Conservation (phyloP, 2,888 invertebrate genomes). For the Lithodes maja region DNA sequence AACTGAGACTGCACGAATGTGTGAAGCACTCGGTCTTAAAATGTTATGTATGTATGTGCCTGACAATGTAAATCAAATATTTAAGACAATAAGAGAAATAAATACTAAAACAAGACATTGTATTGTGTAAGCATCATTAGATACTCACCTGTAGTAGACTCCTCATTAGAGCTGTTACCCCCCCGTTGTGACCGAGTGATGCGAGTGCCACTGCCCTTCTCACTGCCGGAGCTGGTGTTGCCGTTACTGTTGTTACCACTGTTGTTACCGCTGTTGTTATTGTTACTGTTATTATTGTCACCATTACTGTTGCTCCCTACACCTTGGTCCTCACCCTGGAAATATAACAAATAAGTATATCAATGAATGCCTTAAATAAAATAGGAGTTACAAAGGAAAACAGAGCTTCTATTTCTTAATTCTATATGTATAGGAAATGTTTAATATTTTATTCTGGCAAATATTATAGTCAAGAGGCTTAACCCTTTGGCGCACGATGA, state of each 20-base stretch:
- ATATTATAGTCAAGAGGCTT: no score
- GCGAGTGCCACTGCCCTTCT: constrained; percentile 69
- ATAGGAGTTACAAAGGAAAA: background rate
- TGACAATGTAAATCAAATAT: no score
- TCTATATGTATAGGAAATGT: no score
- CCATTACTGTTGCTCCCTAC: background rate
- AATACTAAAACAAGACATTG: background rate
- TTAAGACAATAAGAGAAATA: background rate
- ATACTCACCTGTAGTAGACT: constrained; percentile 47
- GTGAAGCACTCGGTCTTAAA: no score
- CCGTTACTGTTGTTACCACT: constrained; percentile 24
- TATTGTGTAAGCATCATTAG: background rate
- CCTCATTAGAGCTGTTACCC: constrained; percentile 60
- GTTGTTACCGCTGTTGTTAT: constrained; percentile 21
- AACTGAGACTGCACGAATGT: no score
- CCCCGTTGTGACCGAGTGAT: constrained; percentile 68
- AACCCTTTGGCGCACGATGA: no score
- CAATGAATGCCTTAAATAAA: background rate
- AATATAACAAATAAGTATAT: background rate
- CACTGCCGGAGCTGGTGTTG: constrained; percentile 52
- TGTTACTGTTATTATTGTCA: background rate
- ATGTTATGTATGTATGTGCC: no score
- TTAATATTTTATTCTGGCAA: no score
- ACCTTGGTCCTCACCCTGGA: constrained; percentile 45
- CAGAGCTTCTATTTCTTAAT: background rate